Conservation (phyloP, 2,113 vertebrate genomes). For the Casuarius casuarius region DNA sequence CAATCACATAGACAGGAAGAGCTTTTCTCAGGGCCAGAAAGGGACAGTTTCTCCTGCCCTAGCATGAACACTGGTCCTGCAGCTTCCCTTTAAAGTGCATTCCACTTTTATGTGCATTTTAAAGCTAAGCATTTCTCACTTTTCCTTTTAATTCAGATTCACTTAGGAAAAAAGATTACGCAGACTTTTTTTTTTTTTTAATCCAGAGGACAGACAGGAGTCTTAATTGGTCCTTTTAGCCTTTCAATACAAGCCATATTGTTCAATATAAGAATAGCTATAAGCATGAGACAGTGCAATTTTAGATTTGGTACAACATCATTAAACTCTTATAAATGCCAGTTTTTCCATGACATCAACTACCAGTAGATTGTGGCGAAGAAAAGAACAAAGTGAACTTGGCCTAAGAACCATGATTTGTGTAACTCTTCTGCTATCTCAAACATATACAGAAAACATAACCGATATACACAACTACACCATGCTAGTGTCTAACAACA, state of each 20-base stretch:
- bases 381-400: neutral
- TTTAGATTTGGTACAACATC: neutral
- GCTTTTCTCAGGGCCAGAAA: neutral
- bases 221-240: neutral
- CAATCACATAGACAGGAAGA: neutral
- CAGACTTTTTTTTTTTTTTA: neutral
- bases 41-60: neutral
- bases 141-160: neutral
- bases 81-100: neutral
- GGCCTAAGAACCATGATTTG: neutral
- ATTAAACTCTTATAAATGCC: neutral
- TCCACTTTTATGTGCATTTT: neutral
- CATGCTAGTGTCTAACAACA: neutral
- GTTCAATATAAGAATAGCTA: neutral
- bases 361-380: neutral
- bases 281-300: neutral
- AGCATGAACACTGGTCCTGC: neutral
- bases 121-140: neutral
- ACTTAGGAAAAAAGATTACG: neutral
- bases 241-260: neutral
- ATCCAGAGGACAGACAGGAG: neutral
- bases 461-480: neutral
- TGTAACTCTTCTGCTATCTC: neutral
- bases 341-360: neutral
- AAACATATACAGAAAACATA: neutral